These are phyloP conservation scores for Harpagifer antarcticus DNA, from an alignment of 2,797 vertebrate genomes.

Conservation along the genomic window DNA sequence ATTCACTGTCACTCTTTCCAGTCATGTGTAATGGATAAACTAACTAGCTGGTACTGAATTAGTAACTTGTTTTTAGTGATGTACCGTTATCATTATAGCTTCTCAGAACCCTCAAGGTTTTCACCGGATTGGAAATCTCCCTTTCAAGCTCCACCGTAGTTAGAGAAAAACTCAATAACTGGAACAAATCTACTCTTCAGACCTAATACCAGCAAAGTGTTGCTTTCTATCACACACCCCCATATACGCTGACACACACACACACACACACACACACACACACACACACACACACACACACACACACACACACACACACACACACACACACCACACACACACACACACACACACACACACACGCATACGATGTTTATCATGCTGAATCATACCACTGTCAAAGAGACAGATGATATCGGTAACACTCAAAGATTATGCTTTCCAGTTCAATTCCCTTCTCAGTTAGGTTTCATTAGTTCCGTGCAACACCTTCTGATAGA, in stretches of 20 bases:
- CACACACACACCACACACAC: slow-evolving; percentile 15
- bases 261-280: background rate
- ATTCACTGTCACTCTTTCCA: slow-evolving; percentile 45
- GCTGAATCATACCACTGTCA: slow-evolving; percentile 55
- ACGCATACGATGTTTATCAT: slow-evolving; percentile 40
- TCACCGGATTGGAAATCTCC: slow-evolving; percentile 50
- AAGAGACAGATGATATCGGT: slow-evolving; percentile 55
- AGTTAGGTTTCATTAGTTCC: slow-evolving; percentile 62
- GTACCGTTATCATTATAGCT: slow-evolving; percentile 62
- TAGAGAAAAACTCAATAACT: slow-evolving; percentile 68
- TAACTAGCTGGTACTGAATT: slow-evolving; percentile 36
- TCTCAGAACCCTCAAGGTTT: slow-evolving; percentile 52
- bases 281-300: background rate
- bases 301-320: slow-evolving; percentile 6
- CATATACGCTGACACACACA: slow-evolving; percentile 17
- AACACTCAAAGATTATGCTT: slow-evolving; percentile 41
- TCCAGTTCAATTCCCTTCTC: slow-evolving; percentile 51
- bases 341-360: slow-evolving; percentile 3
- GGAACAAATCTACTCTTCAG: slow-evolving; percentile 61
- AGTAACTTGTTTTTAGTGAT: slow-evolving; percentile 66
- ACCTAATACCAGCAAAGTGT: slow-evolving; percentile 38
- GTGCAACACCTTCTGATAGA: slow-evolving; percentile 33
- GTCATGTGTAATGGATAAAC: slow-evolving; percentile 38
- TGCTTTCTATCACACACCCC: slow-evolving; percentile 39
- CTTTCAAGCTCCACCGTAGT: slow-evolving; percentile 40